Conservation (phyloP, 92 coral and sea anemone species). For the Metridium senile region DNA sequence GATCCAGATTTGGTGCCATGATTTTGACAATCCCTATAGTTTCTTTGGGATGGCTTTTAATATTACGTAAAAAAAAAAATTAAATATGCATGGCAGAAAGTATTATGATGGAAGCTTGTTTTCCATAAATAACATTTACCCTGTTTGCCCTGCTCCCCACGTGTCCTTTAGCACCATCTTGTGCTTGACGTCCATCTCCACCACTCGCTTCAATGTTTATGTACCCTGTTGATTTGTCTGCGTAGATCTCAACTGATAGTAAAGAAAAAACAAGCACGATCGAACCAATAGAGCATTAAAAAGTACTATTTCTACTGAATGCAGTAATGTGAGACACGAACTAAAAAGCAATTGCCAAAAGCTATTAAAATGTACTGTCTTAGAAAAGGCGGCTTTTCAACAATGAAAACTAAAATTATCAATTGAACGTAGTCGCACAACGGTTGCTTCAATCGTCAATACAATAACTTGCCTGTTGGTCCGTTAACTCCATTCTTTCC, state of each 20-base stretch:
- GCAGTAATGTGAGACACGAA: background rate
- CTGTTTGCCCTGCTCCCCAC: background rate
- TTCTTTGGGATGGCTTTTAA: background rate
- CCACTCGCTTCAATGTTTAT: constrained; percentile 18
- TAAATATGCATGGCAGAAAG: too few species aligned
- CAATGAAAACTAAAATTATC: background rate
- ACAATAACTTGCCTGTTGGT: constrained; percentile 28
- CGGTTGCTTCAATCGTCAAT: too few species aligned
- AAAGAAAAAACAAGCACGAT: background rate
- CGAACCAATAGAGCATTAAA: background rate
- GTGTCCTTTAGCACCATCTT: constrained; percentile 31
- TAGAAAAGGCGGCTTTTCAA: background rate
- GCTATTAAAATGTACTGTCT: background rate
- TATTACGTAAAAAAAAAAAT: too few species aligned
- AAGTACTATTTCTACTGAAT: background rate
- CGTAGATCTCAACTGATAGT: constrained; percentile 24
- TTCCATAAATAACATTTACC: background rate
- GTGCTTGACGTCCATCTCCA: constrained; percentile 29
- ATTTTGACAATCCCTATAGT: background rate
- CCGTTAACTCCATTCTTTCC: constrained; percentile 31
- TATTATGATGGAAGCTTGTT: background rate
- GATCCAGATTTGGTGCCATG: background rate
- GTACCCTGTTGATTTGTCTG: constrained; percentile 14
- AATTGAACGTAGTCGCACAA: too few species aligned
- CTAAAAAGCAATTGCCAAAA: background rate